A percentile compares a stretch with the other conserved stretches of the same genome.
Evolutionary conservation across 2,113 vertebrate species (phyloP).

Genomic region (Spizaetus ornatus): DNA sequence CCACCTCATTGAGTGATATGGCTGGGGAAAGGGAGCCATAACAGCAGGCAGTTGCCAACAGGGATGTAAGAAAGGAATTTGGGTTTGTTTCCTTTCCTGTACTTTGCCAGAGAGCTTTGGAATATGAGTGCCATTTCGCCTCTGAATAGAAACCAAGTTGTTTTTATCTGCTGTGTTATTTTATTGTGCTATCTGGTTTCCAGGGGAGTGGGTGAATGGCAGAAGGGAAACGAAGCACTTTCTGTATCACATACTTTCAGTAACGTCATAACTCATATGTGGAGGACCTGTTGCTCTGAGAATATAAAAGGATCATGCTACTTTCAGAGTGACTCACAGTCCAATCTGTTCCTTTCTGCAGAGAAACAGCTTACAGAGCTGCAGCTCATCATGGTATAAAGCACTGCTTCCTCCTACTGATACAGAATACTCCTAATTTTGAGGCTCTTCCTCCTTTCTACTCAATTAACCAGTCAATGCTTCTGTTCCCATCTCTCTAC

Average conservation of each 20-base stretch:
- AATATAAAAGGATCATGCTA: not conserved
- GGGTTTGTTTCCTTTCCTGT: not conserved
- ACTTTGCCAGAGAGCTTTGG: not conserved
- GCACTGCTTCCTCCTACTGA: not conserved
- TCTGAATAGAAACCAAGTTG: not conserved
- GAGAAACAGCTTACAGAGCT: not conserved
- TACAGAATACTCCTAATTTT: not conserved
- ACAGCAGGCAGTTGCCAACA: not conserved
- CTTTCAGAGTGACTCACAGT: constrained; percentile 21
- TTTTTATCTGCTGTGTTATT: not conserved
- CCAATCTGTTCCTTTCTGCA: constrained; percentile 33
- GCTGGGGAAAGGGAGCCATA: not conserved
- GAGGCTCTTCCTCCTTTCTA: not conserved
- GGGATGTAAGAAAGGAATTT: not conserved
- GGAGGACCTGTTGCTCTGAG: constrained; percentile 16
- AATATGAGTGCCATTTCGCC: not conserved
- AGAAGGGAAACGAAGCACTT: not conserved
- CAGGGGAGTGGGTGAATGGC: not conserved
- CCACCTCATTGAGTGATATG: not conserved
- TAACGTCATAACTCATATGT: not conserved
- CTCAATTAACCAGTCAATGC: not conserved
- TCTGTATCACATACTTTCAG: not conserved
- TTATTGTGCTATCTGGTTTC: not conserved
- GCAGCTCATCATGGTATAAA: not conserved
- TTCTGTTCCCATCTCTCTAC: not conserved